phyloP scores from a whole-genome alignment of 2,113 vertebrate species.

The Pachyramphus minor region DNA sequence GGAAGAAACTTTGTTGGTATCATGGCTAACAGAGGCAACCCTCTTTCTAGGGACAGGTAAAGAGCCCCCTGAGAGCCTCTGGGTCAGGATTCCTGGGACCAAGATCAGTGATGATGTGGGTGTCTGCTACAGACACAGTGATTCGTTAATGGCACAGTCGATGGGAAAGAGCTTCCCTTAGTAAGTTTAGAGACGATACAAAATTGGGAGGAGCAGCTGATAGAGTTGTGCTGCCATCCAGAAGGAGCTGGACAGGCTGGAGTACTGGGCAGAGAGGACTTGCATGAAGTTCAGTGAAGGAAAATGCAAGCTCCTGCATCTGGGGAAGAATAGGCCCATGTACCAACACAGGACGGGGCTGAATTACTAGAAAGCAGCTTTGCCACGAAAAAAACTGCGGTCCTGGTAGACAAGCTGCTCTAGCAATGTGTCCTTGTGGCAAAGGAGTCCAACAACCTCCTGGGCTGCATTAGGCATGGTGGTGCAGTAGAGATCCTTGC shows the following conservation, averaged over 20 bases:
- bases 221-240: background rate
- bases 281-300: background rate
- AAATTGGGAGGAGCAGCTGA: background rate
- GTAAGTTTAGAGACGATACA: background rate
- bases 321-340: background rate
- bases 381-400: background rate
- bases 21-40: background rate
- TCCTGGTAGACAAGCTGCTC: background rate
- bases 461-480: background rate
- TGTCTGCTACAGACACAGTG: background rate
- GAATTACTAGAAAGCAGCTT: background rate
- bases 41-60: background rate
- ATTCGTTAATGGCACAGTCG: background rate
- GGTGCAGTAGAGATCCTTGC: background rate
- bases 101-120: background rate
- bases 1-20: background rate
- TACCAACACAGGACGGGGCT: background rate
- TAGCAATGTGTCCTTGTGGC: background rate
- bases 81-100: background rate
- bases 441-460: background rate
- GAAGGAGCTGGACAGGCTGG: background rate
- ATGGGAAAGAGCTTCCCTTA: background rate
- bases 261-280: background rate
- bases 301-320: background rate
- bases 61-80: background rate